phyloP scores from a whole-genome alignment of 2,113 vertebrate genomes.

The Chlorocebus sabaeus region DNA sequence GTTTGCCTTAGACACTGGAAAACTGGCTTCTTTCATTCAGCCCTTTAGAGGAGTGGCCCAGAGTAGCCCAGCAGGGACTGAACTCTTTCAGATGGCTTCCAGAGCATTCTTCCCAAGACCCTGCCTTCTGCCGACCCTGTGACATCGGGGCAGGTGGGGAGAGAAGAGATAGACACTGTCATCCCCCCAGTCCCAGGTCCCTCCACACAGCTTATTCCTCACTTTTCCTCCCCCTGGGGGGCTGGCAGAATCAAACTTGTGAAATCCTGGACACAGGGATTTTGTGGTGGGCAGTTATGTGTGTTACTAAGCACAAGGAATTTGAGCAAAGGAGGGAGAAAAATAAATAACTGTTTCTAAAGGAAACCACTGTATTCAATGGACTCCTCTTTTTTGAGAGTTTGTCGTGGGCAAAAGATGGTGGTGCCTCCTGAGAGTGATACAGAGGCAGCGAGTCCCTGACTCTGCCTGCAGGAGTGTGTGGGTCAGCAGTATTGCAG shows the following conservation, averaged over 20 bases:
- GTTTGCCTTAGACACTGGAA: background rate
- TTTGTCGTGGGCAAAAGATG: background rate
- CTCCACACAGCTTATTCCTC: background rate
- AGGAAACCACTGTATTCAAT: background rate
- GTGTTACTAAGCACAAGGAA: background rate
- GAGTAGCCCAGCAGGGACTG: background rate
- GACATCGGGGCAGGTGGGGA: rapidly evolving
- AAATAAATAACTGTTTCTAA: background rate
- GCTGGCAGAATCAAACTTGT: background rate
- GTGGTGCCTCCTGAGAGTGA: background rate
- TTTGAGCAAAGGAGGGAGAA: background rate
- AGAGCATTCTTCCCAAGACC: background rate
- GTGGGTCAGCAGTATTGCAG: too few species aligned
- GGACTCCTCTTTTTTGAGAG: background rate
- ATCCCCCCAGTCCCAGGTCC: background rate
- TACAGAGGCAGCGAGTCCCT: background rate
- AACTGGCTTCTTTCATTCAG: background rate
- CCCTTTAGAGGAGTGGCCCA: background rate
- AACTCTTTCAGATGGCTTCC: background rate
- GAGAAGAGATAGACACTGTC: background rate
- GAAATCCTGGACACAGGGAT: background rate
- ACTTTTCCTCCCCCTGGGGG: background rate
- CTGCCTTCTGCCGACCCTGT: background rate
- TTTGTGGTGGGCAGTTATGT: background rate
- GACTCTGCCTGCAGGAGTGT: background rate